Base-by-base conservation (phyloP, 2,888 invertebrate species). In the Ypsolopha sequella region DNA sequence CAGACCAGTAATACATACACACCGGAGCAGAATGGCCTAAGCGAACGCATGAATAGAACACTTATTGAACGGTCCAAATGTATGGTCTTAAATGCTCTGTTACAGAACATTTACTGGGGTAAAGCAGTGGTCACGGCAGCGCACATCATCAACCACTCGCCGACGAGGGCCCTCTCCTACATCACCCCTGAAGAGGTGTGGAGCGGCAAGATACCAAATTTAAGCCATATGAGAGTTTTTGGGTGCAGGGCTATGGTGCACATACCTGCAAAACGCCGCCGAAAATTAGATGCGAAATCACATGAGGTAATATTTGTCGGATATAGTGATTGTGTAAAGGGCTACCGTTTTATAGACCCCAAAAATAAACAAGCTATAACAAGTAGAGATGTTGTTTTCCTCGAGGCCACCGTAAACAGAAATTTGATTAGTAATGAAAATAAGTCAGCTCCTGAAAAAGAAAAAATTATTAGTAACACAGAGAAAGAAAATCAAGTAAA, bases 171-270 rank as follows among this genome's bases (percentile, higher is more conserved):
- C 1, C 9, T 52, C 6, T 3, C 14, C 8, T 3, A 44, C 7
- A 59, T 57, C 51, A 68, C 65, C 6, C 65, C 72, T 1, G 61
- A 61, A 51, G 73, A 76, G 55, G 13, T 64, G 4, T 76, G 74
- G 71, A 55, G 61, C 43, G 60, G 63, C n/a, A 54, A 55, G 3
- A 69, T 66, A 55, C 66, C 65, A 13, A 56, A 69, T 53, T 36
- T 80, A 0, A 53, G 53, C 38, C 58, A 67, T 13, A 50, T 77
- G 13, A 57, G 60, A 46, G 59, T 65, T 34, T 80, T 81, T 64
- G 78, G 76, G 11, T 58, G 59, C 13, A 51, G 60, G 50, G 65
- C 64, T 9, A 63, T 63, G 56, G 62, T 61, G n/a, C 68, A 72
- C 52, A 56, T 73, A 46, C 68, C 72, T 0, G 64, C 71, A 55